Percentiles rank a stretch among this genome's conserved stretches.
Evolutionary conservation across 2,888 invertebrate species (phyloP).

Genomic region (Chydorus sphaericus): DNA sequence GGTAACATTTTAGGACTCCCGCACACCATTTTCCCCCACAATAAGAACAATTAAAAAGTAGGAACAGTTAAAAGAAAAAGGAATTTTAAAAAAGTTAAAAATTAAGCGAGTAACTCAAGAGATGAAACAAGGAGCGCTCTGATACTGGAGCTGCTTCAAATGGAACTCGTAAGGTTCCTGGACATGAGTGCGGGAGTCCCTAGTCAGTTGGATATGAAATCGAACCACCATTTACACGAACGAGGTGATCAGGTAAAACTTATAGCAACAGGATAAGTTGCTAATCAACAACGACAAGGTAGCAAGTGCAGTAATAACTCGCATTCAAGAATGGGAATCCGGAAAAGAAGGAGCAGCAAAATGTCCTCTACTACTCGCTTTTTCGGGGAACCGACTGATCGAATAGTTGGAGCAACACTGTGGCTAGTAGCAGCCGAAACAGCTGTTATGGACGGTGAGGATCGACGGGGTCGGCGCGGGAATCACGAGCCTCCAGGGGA

Average conservation of each 20-base stretch:
- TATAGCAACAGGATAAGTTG: no score
- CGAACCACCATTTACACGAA: constrained; percentile 13
- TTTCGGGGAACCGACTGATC: no score
- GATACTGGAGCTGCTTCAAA: constrained; percentile 11
- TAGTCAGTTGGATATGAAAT: constrained; percentile 1
- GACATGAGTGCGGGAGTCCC: constrained; percentile 2
- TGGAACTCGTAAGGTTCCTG: constrained; percentile 11
- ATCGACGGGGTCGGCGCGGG: no score
- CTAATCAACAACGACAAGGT: no score
- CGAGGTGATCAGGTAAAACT: background rate
- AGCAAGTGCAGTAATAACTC: no score
- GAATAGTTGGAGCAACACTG: no score
- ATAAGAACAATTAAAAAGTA: background rate
- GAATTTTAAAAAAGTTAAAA: background rate
- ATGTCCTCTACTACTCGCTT: no score
- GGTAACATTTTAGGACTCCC: constrained; percentile 7
- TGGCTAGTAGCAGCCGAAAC: no score
- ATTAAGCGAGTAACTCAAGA: background rate
- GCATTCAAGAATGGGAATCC: no score
- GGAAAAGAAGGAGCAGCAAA: no score
- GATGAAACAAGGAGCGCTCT: constrained; percentile 14
- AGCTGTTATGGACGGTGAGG: no score
- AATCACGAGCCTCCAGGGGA: no score
- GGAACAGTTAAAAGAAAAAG: background rate
- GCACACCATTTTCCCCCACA: constrained; percentile 5